phyloP scores from a whole-genome alignment of 92 coral and sea anemone genomes.

The Epizoanthus rinbou region DNA sequence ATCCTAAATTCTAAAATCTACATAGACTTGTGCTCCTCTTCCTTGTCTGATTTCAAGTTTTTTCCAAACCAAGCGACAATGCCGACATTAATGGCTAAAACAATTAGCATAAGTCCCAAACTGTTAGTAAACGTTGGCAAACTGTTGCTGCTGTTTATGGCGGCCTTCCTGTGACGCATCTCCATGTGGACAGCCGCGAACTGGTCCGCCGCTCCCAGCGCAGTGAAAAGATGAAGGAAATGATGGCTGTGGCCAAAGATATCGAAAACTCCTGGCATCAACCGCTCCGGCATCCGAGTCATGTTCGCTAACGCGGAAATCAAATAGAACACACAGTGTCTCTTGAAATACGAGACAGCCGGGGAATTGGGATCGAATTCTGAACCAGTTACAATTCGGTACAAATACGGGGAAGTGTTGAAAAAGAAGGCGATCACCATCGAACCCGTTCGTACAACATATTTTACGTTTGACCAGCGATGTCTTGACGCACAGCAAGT shows the following conservation, averaged over 20 bases:
- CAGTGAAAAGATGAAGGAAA: conserved; percentile 90
- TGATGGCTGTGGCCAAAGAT: conserved; percentile 94
- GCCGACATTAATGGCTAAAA: conserved; percentile 65
- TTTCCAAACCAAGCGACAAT: conserved; percentile 85
- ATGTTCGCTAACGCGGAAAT: conserved; percentile 90
- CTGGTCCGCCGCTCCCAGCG: conserved; percentile 91
- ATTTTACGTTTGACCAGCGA: conserved; percentile 85
- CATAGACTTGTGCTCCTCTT: conserved; percentile 76
- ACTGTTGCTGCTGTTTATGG: conserved; percentile 52
- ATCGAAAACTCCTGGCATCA: conserved; percentile 92
- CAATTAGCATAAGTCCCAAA: conserved; percentile 76
- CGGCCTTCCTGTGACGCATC: conserved; percentile 71
- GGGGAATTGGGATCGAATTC: conserved; percentile 54
- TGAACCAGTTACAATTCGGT: conserved; percentile 63
- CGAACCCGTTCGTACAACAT: conserved; percentile 84
- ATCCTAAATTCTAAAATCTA: background rate
- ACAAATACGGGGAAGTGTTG: conserved; percentile 80
- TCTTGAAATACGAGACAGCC: conserved; percentile 75
- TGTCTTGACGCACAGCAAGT: conserved; percentile 97
- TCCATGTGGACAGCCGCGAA: conserved; percentile 85
- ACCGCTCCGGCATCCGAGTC: conserved; percentile 86
- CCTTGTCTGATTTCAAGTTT: conserved; percentile 81
- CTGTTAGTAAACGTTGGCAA: conserved; percentile 70
- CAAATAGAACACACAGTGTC: conserved; percentile 80
- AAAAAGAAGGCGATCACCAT: conserved; percentile 82